Base-by-base conservation (phyloP, 2,888 invertebrate species). In the Caenorhabditis panamensis region DNA sequence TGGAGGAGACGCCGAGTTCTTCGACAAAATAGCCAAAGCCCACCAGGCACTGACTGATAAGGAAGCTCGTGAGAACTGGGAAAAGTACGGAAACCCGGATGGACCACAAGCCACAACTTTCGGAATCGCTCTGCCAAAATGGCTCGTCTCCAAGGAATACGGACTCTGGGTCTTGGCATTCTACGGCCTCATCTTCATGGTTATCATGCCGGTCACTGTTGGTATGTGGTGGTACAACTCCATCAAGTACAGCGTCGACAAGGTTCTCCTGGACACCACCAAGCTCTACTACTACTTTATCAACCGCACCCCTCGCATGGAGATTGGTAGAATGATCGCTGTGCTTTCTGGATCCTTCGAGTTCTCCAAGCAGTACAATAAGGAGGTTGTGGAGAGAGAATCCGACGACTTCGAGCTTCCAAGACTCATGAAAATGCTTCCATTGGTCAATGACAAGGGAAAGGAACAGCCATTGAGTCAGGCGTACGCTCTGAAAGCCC, bases 171-270 rank as follows among this genome's bases (percentile, higher is more conserved):
- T 97, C 6, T 93, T 97, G 61, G 96, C 96, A 3, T 93, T 96
- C 1, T 97, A 97, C 92, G 97, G 95, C 4, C 93, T 98, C 63
- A 95, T 99, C 0, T 99, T 99, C 92, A 99, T 99, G 97, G 95
- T 99, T 72, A 96, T 97, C 51, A 92, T 99, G 73, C 93, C 93
- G 0, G 89, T 91, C 82, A 95, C 96, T 82, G 93, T 93, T 87
- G 98, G 98, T 59, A 95, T 95, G 87, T 99, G 99, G 99, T 99
- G 99, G 99, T 97, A 98, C 92, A 94, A 95, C 77, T 97, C 97
- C 78, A 98, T 98, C 87, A 94, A 96, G 88, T 99, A 95, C 92
- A 96, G 96, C 71, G 96, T 96, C 79, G 98, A 99, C 80, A 92
- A 94, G 93, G 96, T 97, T 1, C 93, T 99, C 16, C 92, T 99